Percentiles rank a stretch among this genome's conserved stretches.
phyloP scores from a whole-genome alignment of 2,113 vertebrate genomes.

The Cygnus buccinator region DNA sequence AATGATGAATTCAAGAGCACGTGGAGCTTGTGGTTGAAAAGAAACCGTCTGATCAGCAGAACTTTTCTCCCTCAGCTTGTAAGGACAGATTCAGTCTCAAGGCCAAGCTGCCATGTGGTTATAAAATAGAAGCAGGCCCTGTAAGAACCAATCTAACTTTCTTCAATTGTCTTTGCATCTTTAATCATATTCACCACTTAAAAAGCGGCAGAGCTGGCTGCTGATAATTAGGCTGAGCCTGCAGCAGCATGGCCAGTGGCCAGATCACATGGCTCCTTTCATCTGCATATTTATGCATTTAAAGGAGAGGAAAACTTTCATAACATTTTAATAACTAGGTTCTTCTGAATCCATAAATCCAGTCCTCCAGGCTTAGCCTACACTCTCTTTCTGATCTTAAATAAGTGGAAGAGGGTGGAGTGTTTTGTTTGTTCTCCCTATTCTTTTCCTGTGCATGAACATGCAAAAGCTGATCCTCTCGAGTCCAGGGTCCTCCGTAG shows the following conservation, averaged over 20 bases:
- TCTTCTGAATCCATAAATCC: constrained; percentile 67
- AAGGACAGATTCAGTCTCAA: constrained; percentile 43
- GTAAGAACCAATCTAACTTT: constrained; percentile 50
- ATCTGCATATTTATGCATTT: constrained; percentile 72
- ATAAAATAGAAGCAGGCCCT: constrained; percentile 58
- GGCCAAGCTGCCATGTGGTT: constrained; percentile 61
- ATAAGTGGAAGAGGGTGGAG: constrained; percentile 52
- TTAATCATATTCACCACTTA: constrained; percentile 71
- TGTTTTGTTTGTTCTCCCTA: constrained; percentile 26
- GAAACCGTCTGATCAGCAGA: constrained; percentile 41
- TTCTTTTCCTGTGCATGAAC: constrained; percentile 31
- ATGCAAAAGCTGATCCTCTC: constrained; percentile 4
- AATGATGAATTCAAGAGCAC: constrained; percentile 18
- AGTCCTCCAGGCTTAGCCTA: constrained; percentile 62
- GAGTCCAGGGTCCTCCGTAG: background rate
- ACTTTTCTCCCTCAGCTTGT: constrained; percentile 31
- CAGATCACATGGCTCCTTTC: constrained; percentile 68
- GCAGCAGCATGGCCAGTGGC: constrained; percentile 63
- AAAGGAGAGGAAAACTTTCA: constrained; percentile 69
- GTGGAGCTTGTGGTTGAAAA: constrained; percentile 29
- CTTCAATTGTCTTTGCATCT: constrained; percentile 59
- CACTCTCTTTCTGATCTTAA: constrained; percentile 65
- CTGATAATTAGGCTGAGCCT: constrained; percentile 69
- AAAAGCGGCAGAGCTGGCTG: constrained; percentile 65
- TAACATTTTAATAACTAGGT: constrained; percentile 67